These are phyloP conservation scores for Hypsibius dujardini DNA, from an alignment of 1,140 invertebrate species.

Conservation along the genomic window DNA sequence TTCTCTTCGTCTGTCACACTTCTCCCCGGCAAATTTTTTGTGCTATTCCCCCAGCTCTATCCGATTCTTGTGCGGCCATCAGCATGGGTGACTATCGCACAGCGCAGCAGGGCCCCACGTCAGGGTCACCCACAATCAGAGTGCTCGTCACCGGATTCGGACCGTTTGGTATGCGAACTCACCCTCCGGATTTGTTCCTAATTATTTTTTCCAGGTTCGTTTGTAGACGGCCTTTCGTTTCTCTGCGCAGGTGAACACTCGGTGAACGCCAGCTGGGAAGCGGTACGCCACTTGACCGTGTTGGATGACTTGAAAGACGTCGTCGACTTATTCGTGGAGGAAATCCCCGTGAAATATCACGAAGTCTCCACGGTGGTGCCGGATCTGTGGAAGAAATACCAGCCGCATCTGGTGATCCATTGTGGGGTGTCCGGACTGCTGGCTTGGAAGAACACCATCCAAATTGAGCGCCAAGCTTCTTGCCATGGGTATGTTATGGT, in stretches of 20 bases:
- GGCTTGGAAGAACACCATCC: no score
- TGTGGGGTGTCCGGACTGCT: conserved; percentile 34
- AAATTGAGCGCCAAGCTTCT: conserved; percentile 19
- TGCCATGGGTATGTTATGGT: conserved; percentile 18
- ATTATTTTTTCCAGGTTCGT: neutral
- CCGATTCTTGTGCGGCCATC: no score
- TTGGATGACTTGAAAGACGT: neutral
- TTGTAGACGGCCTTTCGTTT: neutral
- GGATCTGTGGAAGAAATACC: conserved; percentile 43
- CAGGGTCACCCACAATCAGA: neutral
- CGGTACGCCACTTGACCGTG: neutral
- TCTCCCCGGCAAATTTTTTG: no score
- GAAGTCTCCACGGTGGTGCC: conserved; percentile 42
- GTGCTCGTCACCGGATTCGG: conserved; percentile 15
- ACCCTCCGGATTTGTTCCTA: neutral
- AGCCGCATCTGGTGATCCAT: conserved; percentile 34
- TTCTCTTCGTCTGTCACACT: no score
- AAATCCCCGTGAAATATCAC: conserved; percentile 49
- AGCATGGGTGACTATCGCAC: no score
- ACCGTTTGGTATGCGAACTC: neutral
- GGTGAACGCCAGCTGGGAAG: conserved; percentile 15
- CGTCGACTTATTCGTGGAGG: conserved; percentile 40
- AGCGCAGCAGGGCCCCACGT: no score
- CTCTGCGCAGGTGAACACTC: neutral
- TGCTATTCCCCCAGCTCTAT: no score